Evolutionary conservation across 1,140 invertebrate genomes (phyloP), one percentile per base, ranked within the genome.

Genomic region (Lycorma delicatula): DNA sequence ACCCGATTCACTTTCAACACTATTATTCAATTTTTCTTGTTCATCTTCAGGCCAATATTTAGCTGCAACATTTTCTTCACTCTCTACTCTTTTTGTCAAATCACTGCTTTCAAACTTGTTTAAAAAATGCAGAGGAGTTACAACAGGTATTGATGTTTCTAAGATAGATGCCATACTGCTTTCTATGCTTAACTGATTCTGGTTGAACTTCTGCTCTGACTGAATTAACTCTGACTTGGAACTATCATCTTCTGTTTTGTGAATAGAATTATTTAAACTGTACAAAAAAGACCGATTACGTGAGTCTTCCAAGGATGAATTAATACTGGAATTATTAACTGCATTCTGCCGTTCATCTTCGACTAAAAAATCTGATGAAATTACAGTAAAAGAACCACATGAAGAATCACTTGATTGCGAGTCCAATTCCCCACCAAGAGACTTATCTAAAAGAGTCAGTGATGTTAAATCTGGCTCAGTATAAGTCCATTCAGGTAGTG

Each of bases 1-100:
- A 31, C 29, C 52, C 12, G 34, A 53, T 36, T 60, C 59, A 48
- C 54, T 63, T 20, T 51, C 54, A 50, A 60, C 51, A 6, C 58
- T 60, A 22, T 50, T 50, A 20, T 27, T 38, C 22, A 26, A 23
- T 23, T 9, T 27, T 1, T 28, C 22, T 3, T 56, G 54, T 16
- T 50, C 31, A 31, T 57, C 54, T 57, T 57, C 59, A 27, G 48
- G 25, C 54, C 59, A 51, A 50, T 46, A 56, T 9, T n/a, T 36
- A 13, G 28, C 26, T n/a, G 18, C 13, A 23, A 26, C 25, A 25
- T 59, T 20, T 29, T 25, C n/a, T 23, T 9, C 26, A 56, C 44
- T 12, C 29, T 41, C 34, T 46, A n/a, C 38, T 54, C n/a, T 22
- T 25, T 44, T 16, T 18, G 23, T 47, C 27, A 18, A 49, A 47